A percentile compares a stretch with the other conserved stretches of the same genome.
phyloP scores from a whole-genome alignment of 2,113 vertebrate genomes.

The Zapornia atra region DNA sequence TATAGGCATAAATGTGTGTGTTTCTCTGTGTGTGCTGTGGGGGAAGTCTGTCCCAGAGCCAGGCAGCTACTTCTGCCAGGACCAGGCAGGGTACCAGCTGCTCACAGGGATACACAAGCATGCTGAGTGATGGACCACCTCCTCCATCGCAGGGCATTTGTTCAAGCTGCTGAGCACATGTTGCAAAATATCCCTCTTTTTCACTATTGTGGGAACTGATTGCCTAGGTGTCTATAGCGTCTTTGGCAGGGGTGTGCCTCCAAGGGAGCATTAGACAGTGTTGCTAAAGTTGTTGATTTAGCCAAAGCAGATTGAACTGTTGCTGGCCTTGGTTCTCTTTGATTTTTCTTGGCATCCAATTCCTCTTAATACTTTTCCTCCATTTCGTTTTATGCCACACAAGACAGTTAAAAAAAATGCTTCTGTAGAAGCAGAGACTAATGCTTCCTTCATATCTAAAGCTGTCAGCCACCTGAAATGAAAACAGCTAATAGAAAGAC shows the following conservation, averaged over 20 bases:
- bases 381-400: not conserved
- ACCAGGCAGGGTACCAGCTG: not conserved
- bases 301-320: not conserved
- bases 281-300: not conserved
- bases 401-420: not conserved
- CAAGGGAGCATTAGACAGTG: not conserved
- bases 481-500: not conserved
- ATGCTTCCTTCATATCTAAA: not conserved
- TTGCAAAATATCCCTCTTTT: not conserved
- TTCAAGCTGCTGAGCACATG: not conserved
- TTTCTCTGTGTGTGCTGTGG: not conserved
- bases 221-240: not conserved
- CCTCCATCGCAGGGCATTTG: not conserved
- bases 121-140: not conserved
- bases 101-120: not conserved
- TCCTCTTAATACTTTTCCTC: not conserved
- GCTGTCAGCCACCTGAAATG: not conserved
- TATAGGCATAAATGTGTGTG: not conserved
- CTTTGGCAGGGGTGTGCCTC: not conserved
- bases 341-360: not conserved
- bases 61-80: not conserved
- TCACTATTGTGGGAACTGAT: not conserved
- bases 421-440: not conserved
- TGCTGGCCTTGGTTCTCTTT: not conserved
- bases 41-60: not conserved